Percentiles rank a stretch among this genome's conserved stretches.
Conservation (phyloP, 2,797 vertebrate genomes). For the Spinibarbus caldwelli region DNA sequence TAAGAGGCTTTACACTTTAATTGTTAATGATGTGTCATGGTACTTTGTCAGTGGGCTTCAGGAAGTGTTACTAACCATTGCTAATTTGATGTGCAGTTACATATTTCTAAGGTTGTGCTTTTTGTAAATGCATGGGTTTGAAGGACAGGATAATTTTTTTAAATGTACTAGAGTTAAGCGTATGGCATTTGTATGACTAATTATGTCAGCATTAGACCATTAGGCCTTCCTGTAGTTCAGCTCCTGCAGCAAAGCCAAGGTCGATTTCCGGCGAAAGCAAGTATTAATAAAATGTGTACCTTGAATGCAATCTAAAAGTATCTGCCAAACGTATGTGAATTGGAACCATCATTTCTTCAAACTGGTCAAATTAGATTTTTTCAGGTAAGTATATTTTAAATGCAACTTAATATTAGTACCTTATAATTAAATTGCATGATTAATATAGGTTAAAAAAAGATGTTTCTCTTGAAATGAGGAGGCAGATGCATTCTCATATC, state of each 20-base stretch:
- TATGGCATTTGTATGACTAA: background rate
- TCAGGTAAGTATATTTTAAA: background rate
- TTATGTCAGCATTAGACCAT: too few species aligned
- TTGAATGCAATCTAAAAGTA: background rate
- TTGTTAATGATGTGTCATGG: background rate
- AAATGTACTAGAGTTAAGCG: background rate
- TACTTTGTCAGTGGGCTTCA: background rate
- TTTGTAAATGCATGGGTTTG: too few species aligned
- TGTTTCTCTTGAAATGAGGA: background rate
- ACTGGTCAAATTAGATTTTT: background rate
- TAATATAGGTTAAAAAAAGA: background rate
- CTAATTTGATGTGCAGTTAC: background rate
- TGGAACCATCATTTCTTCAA: background rate
- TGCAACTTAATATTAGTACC: background rate
- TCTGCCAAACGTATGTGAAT: background rate
- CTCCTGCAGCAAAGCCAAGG: background rate
- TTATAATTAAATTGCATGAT: background rate
- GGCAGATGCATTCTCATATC: background rate
- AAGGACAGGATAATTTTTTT: too few species aligned
- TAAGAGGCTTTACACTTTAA: background rate
- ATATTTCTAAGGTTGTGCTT: background rate
- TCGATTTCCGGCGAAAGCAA: background rate
- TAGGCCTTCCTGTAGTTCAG: background rate
- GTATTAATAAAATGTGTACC: background rate
- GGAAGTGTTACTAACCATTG: background rate